phyloP scores from a whole-genome alignment of 2,113 vertebrate species.

The Tachycineta bicolor region DNA sequence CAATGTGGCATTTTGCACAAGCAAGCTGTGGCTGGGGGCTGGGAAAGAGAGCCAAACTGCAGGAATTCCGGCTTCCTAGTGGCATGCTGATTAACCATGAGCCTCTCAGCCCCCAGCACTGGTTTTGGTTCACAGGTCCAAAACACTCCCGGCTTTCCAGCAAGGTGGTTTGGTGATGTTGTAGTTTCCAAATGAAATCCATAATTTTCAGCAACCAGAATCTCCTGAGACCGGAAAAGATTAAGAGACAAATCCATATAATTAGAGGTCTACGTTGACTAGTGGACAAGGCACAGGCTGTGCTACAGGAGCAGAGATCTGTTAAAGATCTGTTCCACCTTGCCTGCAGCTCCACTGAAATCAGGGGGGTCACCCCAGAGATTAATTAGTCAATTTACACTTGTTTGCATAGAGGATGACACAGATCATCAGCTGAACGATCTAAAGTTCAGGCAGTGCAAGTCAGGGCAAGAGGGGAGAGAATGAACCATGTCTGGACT shows the following conservation, averaged over 20 bases:
- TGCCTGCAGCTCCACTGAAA: constrained; percentile 14
- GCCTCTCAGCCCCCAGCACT: not conserved
- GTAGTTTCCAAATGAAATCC: constrained; percentile 38
- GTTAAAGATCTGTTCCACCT: constrained; percentile 21
- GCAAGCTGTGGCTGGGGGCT: not conserved
- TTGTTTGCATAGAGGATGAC: constrained; percentile 66
- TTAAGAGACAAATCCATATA: constrained; percentile 57
- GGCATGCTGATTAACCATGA: not conserved
- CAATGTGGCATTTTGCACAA: not conserved
- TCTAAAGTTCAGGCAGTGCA: constrained; percentile 38
- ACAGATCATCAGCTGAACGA: constrained; percentile 30
- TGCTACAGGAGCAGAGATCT: not conserved
- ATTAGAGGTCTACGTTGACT: constrained; percentile 33
- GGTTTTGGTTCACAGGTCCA: not conserved
- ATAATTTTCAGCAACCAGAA: constrained; percentile 49
- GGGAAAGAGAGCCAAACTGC: not conserved
- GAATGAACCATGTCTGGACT: not conserved
- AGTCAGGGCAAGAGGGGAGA: not conserved
- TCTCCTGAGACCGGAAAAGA: not conserved
- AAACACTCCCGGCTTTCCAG: not conserved
- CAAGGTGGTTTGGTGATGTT: not conserved
- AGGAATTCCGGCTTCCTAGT: not conserved
- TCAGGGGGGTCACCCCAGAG: constrained; percentile 15
- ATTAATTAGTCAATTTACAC: constrained; percentile 58
- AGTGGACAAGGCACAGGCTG: constrained; percentile 39